Evolutionary conservation across 2,888 invertebrate species (phyloP).

Genomic region (Cabera pusaria): DNA sequence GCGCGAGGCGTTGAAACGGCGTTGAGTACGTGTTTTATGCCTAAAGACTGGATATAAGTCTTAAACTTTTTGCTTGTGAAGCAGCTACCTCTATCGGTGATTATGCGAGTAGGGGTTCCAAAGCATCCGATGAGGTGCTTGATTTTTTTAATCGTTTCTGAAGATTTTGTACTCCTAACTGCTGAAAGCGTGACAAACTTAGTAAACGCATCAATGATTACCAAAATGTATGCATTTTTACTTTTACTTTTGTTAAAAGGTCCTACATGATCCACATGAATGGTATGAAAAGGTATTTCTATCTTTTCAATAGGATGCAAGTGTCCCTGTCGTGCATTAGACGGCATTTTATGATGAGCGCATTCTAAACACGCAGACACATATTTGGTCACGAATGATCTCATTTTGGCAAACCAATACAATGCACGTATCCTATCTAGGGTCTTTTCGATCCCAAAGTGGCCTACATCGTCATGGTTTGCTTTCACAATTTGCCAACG

Average conservation of each 20-base stretch:
- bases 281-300: not conserved
- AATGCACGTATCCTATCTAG: not conserved
- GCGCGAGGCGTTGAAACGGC: too few species aligned
- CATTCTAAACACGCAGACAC: constrained; percentile 11
- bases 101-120: too few species aligned
- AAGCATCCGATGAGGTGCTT: too few species aligned
- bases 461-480: constrained; percentile 8
- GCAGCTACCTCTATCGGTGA: too few species aligned
- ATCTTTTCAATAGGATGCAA: constrained; percentile 13
- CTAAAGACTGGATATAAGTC: too few species aligned
- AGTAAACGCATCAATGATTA: constrained; percentile 8
- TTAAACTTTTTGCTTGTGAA: too few species aligned
- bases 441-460: constrained; percentile 11
- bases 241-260: constrained; percentile 11
- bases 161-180: constrained; percentile 3
- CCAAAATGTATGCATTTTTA: constrained; percentile 7
- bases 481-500: constrained; percentile 3
- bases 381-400: constrained; percentile 38
- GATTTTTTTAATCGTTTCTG: too few species aligned
- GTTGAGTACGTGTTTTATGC: too few species aligned
- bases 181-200: constrained; percentile 8
- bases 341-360: constrained; percentile 2
- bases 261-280: constrained; percentile 13
- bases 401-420: constrained; percentile 59
- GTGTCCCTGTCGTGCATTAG: constrained; percentile 1